These are phyloP conservation scores for Aphodius sticticus DNA, from an alignment of 2,888 invertebrate species.

Conservation along the genomic window DNA sequence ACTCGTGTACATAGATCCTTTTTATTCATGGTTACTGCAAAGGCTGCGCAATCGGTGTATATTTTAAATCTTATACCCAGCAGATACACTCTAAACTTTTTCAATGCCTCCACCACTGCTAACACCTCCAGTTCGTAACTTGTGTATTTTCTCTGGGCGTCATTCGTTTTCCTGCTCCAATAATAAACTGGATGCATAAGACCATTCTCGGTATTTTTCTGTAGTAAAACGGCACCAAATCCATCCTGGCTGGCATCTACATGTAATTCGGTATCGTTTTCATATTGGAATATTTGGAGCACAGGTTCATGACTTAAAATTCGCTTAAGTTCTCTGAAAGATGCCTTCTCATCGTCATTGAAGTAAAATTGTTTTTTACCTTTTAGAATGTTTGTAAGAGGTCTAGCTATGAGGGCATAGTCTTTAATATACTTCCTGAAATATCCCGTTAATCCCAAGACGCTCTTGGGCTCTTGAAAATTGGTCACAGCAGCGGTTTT, in stretches of 20 bases:
- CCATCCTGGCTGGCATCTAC: constrained; percentile 46
- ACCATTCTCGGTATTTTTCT: constrained; percentile 42
- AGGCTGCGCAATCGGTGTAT: constrained; percentile 30
- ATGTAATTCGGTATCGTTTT: constrained; percentile 41
- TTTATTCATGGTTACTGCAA: constrained; percentile 25
- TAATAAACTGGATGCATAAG: constrained; percentile 49
- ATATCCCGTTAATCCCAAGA: constrained; percentile 50
- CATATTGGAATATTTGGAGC: constrained; percentile 38
- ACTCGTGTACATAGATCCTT: constrained; percentile 28
- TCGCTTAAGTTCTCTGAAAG: constrained; percentile 41
- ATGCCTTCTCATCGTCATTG: constrained; percentile 30
- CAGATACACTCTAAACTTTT: constrained; percentile 46
- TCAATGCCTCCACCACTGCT: constrained; percentile 50
- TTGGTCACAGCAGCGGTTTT: constrained; percentile 42
- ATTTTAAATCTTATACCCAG: constrained; percentile 30
- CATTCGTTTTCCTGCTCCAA: constrained; percentile 49
- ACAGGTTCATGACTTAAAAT: constrained; percentile 38
- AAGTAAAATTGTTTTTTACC: constrained; percentile 39
- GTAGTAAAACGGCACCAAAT: constrained; percentile 47
- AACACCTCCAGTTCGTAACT: constrained; percentile 54
- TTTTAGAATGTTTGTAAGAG: constrained; percentile 41
- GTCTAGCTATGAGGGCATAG: constrained; percentile 19
- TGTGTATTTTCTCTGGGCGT: constrained; percentile 48
- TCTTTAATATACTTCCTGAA: constrained; percentile 40
- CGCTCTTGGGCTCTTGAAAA: constrained; percentile 49